phyloP scores from a whole-genome alignment of 2,113 vertebrate genomes.

The Strix uralensis region DNA sequence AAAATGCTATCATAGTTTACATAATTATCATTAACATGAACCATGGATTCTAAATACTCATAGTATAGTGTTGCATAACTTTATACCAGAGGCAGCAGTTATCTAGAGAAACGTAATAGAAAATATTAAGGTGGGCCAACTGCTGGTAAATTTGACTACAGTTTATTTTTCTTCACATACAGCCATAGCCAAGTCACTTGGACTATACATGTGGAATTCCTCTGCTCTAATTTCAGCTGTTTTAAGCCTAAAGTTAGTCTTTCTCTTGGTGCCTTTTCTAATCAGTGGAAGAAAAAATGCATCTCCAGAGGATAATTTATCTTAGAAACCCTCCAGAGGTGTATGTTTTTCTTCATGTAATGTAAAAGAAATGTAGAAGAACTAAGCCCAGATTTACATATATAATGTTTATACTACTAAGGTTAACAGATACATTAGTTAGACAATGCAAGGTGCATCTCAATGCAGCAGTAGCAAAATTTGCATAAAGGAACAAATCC shows the following conservation, averaged over 20 bases:
- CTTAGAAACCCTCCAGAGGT: not conserved
- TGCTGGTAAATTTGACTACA: not conserved
- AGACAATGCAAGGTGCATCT: not conserved
- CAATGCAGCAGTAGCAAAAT: not conserved
- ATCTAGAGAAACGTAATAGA: not conserved
- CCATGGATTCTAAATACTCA: not conserved
- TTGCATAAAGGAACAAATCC: not conserved
- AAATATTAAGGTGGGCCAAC: not conserved
- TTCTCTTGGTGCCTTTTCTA: not conserved
- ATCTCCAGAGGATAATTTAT: not conserved
- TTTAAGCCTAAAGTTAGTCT: not conserved
- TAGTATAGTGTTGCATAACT: not conserved
- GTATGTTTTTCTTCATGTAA: not conserved
- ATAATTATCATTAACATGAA: not conserved
- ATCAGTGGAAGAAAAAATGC: accelerated
- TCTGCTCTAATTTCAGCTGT: not conserved
- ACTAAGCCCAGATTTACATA: not conserved
- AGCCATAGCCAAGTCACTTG: not conserved
- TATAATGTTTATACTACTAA: not conserved
- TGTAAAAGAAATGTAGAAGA: not conserved
- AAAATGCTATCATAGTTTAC: not conserved
- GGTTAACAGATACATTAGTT: not conserved
- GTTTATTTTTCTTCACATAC: not conserved
- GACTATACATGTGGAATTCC: not conserved
- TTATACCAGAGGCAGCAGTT: not conserved